These are phyloP conservation scores for Eudyptes chrysolophus DNA, from an alignment of 2,113 vertebrate species.

Conservation along the genomic window DNA sequence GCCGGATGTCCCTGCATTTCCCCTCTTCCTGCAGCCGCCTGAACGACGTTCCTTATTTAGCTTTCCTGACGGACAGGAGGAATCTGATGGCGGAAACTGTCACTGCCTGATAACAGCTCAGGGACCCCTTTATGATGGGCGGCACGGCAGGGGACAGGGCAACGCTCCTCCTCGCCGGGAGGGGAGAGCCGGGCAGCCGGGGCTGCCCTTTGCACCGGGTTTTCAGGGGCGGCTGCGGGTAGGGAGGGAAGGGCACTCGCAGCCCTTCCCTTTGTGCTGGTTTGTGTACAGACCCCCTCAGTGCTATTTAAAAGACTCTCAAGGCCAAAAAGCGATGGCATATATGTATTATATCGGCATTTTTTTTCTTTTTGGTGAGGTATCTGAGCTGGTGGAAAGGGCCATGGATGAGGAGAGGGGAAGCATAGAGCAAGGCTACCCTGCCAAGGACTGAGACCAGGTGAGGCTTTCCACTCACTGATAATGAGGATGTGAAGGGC, in stretches of 20 bases:
- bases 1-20: constrained; percentile 87
- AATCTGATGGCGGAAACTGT: constrained; percentile 81
- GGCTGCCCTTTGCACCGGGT: neutral
- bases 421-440: neutral
- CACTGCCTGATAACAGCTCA: constrained; percentile 79
- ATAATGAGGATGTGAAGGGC: neutral
- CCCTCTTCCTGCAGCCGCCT: constrained; percentile 81
- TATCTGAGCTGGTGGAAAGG: neutral
- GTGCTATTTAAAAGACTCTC: neutral
- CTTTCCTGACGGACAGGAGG: constrained; percentile 77
- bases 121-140: constrained; percentile 55
- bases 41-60: constrained; percentile 82
- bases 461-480: neutral
- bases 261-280: neutral
- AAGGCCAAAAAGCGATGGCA: neutral
- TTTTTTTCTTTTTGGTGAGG: neutral
- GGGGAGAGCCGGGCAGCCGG: neutral
- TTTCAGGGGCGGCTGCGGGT: rapidly evolving
- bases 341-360: neutral
- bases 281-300: neutral
- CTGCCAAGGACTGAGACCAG: neutral
- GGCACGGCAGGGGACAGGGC: neutral
- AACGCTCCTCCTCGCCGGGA: neutral
- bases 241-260: neutral
- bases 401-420: neutral